Evolutionary conservation across 2,113 vertebrate genomes (phyloP), one percentile per base, ranked within the genome.

Genomic region (Neodontobutis hainanensis): DNA sequence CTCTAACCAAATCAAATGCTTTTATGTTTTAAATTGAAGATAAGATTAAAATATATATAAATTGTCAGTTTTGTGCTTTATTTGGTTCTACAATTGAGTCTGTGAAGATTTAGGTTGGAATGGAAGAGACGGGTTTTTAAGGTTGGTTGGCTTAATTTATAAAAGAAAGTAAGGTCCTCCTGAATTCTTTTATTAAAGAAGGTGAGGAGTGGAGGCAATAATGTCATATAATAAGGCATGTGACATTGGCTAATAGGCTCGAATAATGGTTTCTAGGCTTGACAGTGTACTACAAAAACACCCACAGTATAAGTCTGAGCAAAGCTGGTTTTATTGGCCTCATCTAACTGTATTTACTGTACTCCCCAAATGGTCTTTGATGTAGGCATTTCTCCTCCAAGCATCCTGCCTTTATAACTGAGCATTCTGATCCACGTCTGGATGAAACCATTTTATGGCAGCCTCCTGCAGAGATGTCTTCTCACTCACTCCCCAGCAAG

Each of bases 381-480:
- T 57, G 55, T 57, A 15, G n/a, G 36, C 55, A 58, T 58, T 58
- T 42, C 55, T 42, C 16, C 51, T 34, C 9, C 15, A 9, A 16
- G 5, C n/a, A 19, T 51, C 46, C 27, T 11, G 14, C 52, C 11
- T 63, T 47, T 38, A 73, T 73, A 36, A 48, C 15, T 36, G 44
- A 35, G 9, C 19, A 38, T 50, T 58, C 51, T 34, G 43, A 57
- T 57, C 35, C 16, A 51, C 9, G 38, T 38, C 47, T 32, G 38
- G 62, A 27, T 52, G 61, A 60, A 42, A 42, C 8, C 53, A 65
- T 8, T 45, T n/a, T 15, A 48, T 15, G 36, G 6, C 55, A 43
- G 38, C 49, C 61, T 60, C 34, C 63, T 12, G 34, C 49, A 51
- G 46, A 40, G 49, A 35, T 51, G 57, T 67, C 32, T 55, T 36